Base-by-base conservation (phyloP, 30 jellyfish, hydroid and myxozoan species). In the Cassiopea xamachana region DNA sequence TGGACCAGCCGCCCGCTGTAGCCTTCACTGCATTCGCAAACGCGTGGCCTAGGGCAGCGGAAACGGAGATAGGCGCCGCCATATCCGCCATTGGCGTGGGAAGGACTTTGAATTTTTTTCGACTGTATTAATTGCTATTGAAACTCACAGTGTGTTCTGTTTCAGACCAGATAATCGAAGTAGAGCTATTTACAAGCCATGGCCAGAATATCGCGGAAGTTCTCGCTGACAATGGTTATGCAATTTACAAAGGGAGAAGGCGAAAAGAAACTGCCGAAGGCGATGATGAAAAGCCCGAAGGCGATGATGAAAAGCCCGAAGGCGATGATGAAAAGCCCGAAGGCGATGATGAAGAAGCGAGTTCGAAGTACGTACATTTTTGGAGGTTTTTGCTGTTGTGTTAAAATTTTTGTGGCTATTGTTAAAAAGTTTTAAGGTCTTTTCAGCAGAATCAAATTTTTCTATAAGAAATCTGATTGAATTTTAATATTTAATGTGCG, bases 131-230 rank as follows among this genome's bases (percentile, higher is more conserved):
- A 55, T 55, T 3, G 64, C 12, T 55, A 55, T 55, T 55, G 39
- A 27, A 27, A 27, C 39, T 27, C 39, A 27, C 39, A 27, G 39
- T 27, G 0, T 55, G 12, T 55, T 3, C 64, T 55, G 7, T 55
- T 55, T 6, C 71, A 88, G 95, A 79, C 46, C 69, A 49, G 39
- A 78, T 79, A 1, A 51, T 88, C 16, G 90, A 77, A 46, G 90
- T 88, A 16, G 90, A 88, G 7, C 14, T 88, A 44, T 1, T 13
- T 7, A 71, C 86, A 1, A 16, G 80, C 4, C 81, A 79, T 3
- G 95, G 88, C 17, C 61, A 88, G 71, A 88, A 79, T 70, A 17
- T 88, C 55, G 88, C 81, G 10, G 90, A 79, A 9, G 76, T 14
- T 1, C 87, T 88, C n/a, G 73, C 76, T 44, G 80, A 48, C 1